phyloP scores from a whole-genome alignment of 2,797 vertebrate species.

The Tadarida brasiliensis region DNA sequence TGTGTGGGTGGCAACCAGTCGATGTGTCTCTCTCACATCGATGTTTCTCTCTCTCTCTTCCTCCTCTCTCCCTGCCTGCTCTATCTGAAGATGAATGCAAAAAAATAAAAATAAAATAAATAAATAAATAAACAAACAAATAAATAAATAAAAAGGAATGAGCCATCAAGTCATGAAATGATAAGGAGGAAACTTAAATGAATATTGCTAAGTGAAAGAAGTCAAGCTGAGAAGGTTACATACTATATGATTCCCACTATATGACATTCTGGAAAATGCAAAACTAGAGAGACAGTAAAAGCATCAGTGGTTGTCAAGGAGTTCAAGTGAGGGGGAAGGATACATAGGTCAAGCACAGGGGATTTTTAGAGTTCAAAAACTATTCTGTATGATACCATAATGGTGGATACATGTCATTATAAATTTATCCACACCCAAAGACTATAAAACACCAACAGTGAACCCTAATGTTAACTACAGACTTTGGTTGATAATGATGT shows the following conservation, averaged over 20 bases:
- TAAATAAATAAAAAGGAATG: neutral
- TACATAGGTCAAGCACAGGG: neutral
- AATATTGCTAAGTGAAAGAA: conserved; percentile 17
- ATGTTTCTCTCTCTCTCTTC: too few relatives aligned
- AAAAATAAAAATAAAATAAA: too few relatives aligned
- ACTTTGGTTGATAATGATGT: neutral
- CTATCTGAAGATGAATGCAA: too few relatives aligned
- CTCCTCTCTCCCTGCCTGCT: too few relatives aligned
- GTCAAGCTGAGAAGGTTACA: neutral
- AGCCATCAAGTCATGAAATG: conserved; percentile 10
- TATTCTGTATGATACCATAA: neutral
- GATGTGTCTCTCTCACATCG: too few relatives aligned
- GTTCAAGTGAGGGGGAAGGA: neutral
- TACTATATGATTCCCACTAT: neutral
- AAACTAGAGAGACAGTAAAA: neutral
- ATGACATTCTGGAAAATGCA: conserved; percentile 35
- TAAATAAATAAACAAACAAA: too few relatives aligned
- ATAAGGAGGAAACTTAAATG: neutral
- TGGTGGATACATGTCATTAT: neutral
- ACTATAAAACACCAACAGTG: neutral
- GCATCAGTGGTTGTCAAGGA: neutral
- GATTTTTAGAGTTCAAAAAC: neutral
- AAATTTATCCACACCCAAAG: neutral
- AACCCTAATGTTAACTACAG: conserved; percentile 29
- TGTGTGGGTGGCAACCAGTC: too few relatives aligned